Conservation (phyloP, 2,113 vertebrate genomes). For the Ancistrus triradiatus region DNA sequence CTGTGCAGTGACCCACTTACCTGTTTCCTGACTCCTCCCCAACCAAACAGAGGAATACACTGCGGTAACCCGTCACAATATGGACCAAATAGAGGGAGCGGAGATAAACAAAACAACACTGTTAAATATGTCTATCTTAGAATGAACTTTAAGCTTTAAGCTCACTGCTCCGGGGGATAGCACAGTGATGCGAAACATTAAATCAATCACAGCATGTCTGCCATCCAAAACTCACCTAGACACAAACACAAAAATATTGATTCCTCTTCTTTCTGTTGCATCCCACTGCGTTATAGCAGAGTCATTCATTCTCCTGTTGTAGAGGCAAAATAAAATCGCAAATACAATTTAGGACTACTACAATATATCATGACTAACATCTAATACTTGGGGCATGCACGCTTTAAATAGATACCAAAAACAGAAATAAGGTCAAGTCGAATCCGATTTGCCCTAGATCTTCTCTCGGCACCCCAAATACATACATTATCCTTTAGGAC, state of each 20-base stretch:
- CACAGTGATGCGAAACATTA: conserved; percentile 4
- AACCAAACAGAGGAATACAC: too few species aligned
- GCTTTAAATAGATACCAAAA: neutral
- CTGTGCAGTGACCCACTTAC: conserved; percentile 61
- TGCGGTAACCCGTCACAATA: too few species aligned
- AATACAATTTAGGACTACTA: too few species aligned
- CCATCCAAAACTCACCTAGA: conserved; percentile 32
- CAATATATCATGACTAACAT: too few species aligned
- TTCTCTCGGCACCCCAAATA: neutral
- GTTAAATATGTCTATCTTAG: too few species aligned
- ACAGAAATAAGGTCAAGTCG: too few species aligned
- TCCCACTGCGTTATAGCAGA: conserved; percentile 10
- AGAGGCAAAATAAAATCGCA: too few species aligned
- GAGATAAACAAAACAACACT: too few species aligned
- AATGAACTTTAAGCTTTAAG: too few species aligned
- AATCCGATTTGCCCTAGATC: neutral
- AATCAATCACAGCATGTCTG: conserved; percentile 2
- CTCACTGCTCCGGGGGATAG: neutral
- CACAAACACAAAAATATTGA: conserved; percentile 5
- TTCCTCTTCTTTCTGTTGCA: neutral
- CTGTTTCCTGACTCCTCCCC: too few species aligned
- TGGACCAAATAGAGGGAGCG: too few species aligned
- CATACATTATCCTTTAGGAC: neutral
- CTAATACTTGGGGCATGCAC: too few species aligned
- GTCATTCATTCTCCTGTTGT: conserved; percentile 17